Conservation (phyloP, 2,888 invertebrate species). For the Phragmatobia fuliginosa region DNA sequence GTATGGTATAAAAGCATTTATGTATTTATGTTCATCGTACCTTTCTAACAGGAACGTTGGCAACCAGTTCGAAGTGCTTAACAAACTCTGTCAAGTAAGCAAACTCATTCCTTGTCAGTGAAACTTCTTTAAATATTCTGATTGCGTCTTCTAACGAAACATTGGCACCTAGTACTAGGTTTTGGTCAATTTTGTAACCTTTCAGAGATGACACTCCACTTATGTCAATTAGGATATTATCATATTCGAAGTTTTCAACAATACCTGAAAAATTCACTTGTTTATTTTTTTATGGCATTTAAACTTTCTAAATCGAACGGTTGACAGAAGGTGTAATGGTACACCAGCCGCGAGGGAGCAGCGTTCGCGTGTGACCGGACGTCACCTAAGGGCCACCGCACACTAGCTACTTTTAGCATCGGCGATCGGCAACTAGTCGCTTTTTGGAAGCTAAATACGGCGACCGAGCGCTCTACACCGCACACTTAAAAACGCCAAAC, state of each 20-base stretch:
- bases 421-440: no score
- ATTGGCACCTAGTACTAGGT: slow-evolving; percentile 85
- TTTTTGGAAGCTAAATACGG: no score
- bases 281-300: background rate
- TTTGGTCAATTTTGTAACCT: slow-evolving; percentile 67
- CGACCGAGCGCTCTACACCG: no score
- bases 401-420: no score
- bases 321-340: no score
- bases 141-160: slow-evolving; percentile 86
- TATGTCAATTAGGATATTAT: slow-evolving; percentile 70
- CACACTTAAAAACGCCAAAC: no score
- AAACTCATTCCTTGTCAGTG: slow-evolving; percentile 73
- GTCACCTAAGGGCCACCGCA: no score
- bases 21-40: slow-evolving; percentile 62
- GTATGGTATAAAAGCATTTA: background rate
- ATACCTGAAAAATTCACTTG: slow-evolving; percentile 60
- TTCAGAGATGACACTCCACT: slow-evolving; percentile 71
- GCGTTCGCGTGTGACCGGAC: no score
- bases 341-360: no score
- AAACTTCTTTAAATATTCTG: slow-evolving; percentile 74
- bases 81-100: slow-evolving; percentile 84
- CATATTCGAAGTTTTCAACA: slow-evolving; percentile 68
- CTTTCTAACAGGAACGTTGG: slow-evolving; percentile 88
- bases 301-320: no score
- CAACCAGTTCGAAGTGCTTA: slow-evolving; percentile 87